Evolutionary conservation across 2,888 invertebrate genomes (phyloP).

Genomic region (Spisula solida): DNA sequence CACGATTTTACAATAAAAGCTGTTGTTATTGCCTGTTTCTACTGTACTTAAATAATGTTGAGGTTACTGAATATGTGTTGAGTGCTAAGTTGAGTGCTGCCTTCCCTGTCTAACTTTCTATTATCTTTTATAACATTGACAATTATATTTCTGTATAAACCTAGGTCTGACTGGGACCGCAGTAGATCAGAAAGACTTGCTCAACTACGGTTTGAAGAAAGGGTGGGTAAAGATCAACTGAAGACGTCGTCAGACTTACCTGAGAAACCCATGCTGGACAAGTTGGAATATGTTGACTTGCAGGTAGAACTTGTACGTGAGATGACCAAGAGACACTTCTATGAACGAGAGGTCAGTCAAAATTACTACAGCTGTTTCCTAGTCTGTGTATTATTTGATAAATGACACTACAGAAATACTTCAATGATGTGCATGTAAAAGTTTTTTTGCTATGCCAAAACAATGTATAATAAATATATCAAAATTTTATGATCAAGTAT

Average conservation of each 20-base stretch:
- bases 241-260: slow-evolving; percentile 65
- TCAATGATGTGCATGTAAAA: neutral
- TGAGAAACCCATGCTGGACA: slow-evolving; percentile 65
- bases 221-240: slow-evolving; percentile 70
- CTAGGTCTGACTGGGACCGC: slow-evolving; percentile 78
- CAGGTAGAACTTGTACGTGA: slow-evolving; percentile 76
- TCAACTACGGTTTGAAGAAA: slow-evolving; percentile 68
- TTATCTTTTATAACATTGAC: no score
- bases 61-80: no score
- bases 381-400: neutral
- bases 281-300: slow-evolving; percentile 72
- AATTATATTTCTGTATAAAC: no score
- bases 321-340: slow-evolving; percentile 78
- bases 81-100: no score
- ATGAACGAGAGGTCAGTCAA: slow-evolving; percentile 81
- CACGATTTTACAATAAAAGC: no score
- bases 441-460: no score
- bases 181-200: slow-evolving; percentile 79
- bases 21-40: no score
- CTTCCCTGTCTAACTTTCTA: no score
- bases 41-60: no score
- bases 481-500: neutral
- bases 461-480: no score
- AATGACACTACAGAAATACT: neutral
- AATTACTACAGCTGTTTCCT: neutral